Base-by-base conservation (phyloP, 2,888 invertebrate genomes). In the Microctonus hyperodae region DNA sequence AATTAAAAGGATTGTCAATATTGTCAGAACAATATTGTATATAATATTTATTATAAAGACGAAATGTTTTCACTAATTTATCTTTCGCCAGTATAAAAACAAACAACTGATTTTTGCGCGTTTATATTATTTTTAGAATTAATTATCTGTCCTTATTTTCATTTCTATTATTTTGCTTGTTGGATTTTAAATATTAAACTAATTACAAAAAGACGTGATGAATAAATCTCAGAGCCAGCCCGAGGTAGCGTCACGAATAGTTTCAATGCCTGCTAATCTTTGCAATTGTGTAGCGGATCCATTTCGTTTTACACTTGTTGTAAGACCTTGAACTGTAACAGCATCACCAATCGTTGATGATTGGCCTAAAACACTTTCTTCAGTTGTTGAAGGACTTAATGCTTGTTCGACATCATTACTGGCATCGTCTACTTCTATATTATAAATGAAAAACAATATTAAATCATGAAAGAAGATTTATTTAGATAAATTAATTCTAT, bases 221-320 rank as follows among this genome's bases (percentile, higher is more conserved):
- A 28, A 48, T 64, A 59, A 68, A 68, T 53, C 75, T 84, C 81
- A 89, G 72, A 89, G 88, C 92, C 91, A 91, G 74, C 91, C 91
- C 59, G 90, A 87, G 70, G 90, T 88, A 78, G 89, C 88, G 82
- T 89, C 90, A 85, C 91, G 91, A 76, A 92, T 87, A 74, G 91
- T 91, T 80, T 92, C 91, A 71, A 92, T 90, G 72, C 91, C 91
- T 16, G 91, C 89, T 76, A 92, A 86, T 80, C 90, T 88, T 73
- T 90, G 89, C 76, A 89, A 84, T 77, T 88, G 87, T 75, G 87
- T 87, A 77, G 88, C 87, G 72, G 90, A 88, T 68, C 88, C 88
- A 84, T 86, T 86, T 64, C 84, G 81, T 75, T 86, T 87, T 66
- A 79, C 74, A 56, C 78, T 77, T 56, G 72, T 70, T 35, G 73